These are phyloP conservation scores for Gobius niger DNA, from an alignment of 2,113 vertebrate genomes.

Conservation along the genomic window DNA sequence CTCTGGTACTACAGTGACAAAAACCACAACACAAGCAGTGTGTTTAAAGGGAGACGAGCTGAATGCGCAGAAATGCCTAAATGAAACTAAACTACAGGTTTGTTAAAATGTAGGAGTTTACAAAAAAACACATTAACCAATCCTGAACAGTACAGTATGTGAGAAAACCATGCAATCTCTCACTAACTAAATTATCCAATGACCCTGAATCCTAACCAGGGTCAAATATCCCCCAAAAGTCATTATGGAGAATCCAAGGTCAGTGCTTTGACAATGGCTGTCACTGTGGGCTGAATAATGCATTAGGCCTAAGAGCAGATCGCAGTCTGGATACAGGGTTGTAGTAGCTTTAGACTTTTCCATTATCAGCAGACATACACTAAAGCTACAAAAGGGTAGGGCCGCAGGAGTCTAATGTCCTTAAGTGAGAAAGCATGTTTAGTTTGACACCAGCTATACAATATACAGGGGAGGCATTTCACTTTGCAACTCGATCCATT, in stretches of 20 bases:
- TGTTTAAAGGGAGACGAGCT: too few species aligned
- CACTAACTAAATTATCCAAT: neutral
- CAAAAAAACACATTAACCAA: too few species aligned
- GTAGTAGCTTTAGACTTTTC: neutral
- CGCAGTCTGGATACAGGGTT: constrained; percentile 19
- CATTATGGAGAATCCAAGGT: constrained; percentile 40
- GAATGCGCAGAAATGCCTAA: too few species aligned
- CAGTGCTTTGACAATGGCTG: constrained; percentile 25
- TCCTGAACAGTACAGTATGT: too few species aligned
- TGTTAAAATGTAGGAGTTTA: too few species aligned
- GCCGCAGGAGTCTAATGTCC: constrained; percentile 12
- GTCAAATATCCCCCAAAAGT: constrained; percentile 23
- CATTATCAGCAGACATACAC: neutral
- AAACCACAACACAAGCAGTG: too few species aligned
- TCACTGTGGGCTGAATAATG: constrained; percentile 45
- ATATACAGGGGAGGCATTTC: neutral
- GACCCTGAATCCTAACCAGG: constrained; percentile 8
- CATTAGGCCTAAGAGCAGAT: constrained; percentile 14
- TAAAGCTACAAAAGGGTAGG: constrained; percentile 39
- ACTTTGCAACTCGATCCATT: neutral
- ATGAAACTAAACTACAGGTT: too few species aligned
- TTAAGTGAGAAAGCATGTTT: constrained; percentile 35
- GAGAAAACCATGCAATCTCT: neutral
- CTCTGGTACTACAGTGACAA: too few species aligned
- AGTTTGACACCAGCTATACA: neutral